Conservation (phyloP, 2,888 invertebrate species). For the Aplocera efformata region DNA sequence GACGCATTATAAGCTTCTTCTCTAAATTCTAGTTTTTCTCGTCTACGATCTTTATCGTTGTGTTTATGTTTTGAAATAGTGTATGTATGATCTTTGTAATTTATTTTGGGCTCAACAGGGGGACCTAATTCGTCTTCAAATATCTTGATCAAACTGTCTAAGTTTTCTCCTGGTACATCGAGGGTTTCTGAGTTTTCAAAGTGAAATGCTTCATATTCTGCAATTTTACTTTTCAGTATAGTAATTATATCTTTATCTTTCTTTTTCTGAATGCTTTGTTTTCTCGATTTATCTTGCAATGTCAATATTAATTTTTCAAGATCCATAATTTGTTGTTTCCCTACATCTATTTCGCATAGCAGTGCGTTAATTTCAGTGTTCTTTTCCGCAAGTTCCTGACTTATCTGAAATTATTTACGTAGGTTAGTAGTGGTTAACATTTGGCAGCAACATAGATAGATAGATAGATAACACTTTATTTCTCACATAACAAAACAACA, state of each 20-base stretch:
- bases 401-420: conserved; percentile 39
- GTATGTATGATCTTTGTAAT: conserved; percentile 28
- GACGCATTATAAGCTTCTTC: conserved; percentile 27
- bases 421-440: too few species aligned
- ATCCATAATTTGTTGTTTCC: conserved; percentile 54
- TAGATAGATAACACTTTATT: too few species aligned
- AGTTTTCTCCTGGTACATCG: conserved; percentile 47
- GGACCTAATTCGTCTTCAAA: conserved; percentile 63
- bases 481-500: too few species aligned
- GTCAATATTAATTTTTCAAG: conserved; percentile 64
- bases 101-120: conserved; percentile 36
- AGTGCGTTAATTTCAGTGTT: conserved; percentile 58
- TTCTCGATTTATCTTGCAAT: conserved; percentile 57
- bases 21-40: conserved; percentile 29
- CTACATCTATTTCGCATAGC: conserved; percentile 42
- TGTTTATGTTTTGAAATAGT: conserved; percentile 27
- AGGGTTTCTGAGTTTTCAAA: conserved; percentile 36
- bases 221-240: conserved; percentile 48
- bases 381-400: conserved; percentile 52
- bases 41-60: conserved; percentile 27
- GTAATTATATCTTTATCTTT: conserved; percentile 53
- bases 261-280: conserved; percentile 43
- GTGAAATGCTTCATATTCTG: conserved; percentile 43
- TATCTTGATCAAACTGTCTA: conserved; percentile 63
- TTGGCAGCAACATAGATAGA: too few species aligned